Percentiles rank a stretch among this genome's conserved stretches.
Evolutionary conservation across 1,140 invertebrate genomes (phyloP).

Genomic region (Aphaenogaster floridana): DNA sequence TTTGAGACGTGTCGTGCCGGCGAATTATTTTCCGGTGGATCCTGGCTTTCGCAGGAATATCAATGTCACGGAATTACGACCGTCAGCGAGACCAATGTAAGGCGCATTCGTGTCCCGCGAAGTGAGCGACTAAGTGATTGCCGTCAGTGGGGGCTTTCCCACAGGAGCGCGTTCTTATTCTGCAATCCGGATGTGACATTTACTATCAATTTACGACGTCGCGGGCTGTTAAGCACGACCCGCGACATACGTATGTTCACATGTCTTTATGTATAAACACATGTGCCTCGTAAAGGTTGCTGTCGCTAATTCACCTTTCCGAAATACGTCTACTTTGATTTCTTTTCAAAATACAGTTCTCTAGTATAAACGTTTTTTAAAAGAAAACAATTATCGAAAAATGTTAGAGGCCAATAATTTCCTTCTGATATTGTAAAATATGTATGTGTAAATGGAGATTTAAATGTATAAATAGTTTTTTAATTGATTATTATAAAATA

Average conservation of each 20-base stretch:
- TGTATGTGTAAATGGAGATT: background rate
- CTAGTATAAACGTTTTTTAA: background rate
- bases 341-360: background rate
- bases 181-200: slow-evolving; percentile 82
- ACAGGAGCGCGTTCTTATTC: slow-evolving; percentile 79
- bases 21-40: slow-evolving; percentile 47
- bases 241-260: slow-evolving; percentile 26
- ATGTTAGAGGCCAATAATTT: background rate
- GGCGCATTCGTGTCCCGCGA: slow-evolving; percentile 48
- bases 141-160: slow-evolving; percentile 67
- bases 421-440: background rate
- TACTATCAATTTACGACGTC: slow-evolving; percentile 85
- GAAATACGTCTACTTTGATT: slow-evolving; percentile 10
- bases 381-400: background rate
- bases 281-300: slow-evolving; percentile 38
- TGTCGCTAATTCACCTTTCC: background rate
- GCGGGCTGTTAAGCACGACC: slow-evolving; percentile 81
- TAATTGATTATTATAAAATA: background rate
- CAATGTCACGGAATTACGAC: slow-evolving; percentile 62
- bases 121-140: slow-evolving; percentile 68
- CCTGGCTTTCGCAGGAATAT: slow-evolving; percentile 33
- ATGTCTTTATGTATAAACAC: slow-evolving; percentile 6
- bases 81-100: slow-evolving; percentile 57
- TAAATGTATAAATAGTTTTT: background rate
- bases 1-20: slow-evolving; percentile 1